phyloP scores from a whole-genome alignment of 2,113 vertebrate species.

The Clarias batrachus region DNA sequence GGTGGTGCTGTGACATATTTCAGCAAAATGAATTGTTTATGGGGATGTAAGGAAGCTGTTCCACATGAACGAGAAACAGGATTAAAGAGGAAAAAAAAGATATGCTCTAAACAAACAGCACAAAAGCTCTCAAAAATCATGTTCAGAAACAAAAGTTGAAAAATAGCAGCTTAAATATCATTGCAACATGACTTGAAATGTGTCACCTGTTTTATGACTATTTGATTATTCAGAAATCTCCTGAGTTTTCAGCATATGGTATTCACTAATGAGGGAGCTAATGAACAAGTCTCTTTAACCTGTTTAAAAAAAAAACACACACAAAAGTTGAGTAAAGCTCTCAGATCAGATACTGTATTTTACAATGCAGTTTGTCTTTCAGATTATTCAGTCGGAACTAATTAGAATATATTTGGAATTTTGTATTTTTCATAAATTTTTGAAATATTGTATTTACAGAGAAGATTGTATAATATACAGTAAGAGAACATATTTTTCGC shows the following conservation, averaged over 20 bases:
- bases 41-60: conserved; percentile 16
- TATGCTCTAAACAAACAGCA: conserved; percentile 4
- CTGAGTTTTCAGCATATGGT: background rate
- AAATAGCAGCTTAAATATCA: background rate
- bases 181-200: background rate
- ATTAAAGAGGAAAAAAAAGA: conserved; percentile 11
- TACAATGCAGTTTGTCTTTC: background rate
- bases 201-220: background rate
- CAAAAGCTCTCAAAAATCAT: background rate
- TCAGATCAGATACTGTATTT: background rate
- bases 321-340: background rate
- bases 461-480: no score
- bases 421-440: no score
- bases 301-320: background rate
- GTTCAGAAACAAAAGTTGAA: background rate
- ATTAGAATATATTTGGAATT: no score
- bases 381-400: no score
- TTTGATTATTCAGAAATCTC: background rate
- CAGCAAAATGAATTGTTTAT: conserved; percentile 24
- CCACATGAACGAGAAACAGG: conserved; percentile 21
- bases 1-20: background rate
- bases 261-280: background rate
- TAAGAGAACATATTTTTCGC: no score
- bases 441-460: no score
- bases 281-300: background rate